Conservation (phyloP, 2,888 invertebrate species). For the Lithophane ornitopus region DNA sequence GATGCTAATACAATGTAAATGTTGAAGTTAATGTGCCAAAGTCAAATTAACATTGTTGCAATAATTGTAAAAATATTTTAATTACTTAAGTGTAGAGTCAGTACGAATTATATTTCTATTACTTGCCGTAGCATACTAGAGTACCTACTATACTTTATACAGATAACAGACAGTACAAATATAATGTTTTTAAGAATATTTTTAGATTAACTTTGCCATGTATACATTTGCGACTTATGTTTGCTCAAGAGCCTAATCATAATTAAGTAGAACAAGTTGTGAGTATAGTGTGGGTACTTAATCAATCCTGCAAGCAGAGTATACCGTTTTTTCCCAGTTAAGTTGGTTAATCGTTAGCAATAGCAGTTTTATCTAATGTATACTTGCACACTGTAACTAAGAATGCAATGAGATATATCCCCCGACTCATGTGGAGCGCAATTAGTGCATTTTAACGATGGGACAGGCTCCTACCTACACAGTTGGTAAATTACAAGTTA, state of each 20-base stretch:
- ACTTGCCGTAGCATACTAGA: conserved; percentile 62
- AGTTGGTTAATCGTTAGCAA: conserved; percentile 34
- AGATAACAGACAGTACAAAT: conserved; percentile 51
- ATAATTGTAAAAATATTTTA: conserved; percentile 73
- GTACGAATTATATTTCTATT: conserved; percentile 62
- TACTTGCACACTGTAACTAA: background rate
- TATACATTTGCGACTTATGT: conserved; percentile 68
- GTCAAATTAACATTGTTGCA: conserved; percentile 80
- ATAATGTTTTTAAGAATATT: conserved; percentile 44
- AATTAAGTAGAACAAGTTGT: conserved; percentile 63
- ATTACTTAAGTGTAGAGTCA: conserved; percentile 62
- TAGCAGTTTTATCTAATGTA: background rate
- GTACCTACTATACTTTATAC: conserved; percentile 44
- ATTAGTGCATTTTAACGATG: conserved; percentile 6
- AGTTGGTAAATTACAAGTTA: background rate
- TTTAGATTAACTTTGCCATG: conserved; percentile 48
- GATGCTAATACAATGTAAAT: conserved; percentile 62
- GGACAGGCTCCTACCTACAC: background rate
- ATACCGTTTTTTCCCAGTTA: conserved; percentile 41
- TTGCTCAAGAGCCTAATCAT: conserved; percentile 78
- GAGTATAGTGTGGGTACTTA: conserved; percentile 59
- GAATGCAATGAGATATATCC: background rate
- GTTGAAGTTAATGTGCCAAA: conserved; percentile 83
- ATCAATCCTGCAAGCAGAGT: conserved; percentile 48
- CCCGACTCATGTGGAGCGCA: background rate